A percentile compares a stretch with the other conserved stretches of the same genome.
Evolutionary conservation across 2,797 vertebrate species (phyloP).

Genomic region (Syngnathus acus): DNA sequence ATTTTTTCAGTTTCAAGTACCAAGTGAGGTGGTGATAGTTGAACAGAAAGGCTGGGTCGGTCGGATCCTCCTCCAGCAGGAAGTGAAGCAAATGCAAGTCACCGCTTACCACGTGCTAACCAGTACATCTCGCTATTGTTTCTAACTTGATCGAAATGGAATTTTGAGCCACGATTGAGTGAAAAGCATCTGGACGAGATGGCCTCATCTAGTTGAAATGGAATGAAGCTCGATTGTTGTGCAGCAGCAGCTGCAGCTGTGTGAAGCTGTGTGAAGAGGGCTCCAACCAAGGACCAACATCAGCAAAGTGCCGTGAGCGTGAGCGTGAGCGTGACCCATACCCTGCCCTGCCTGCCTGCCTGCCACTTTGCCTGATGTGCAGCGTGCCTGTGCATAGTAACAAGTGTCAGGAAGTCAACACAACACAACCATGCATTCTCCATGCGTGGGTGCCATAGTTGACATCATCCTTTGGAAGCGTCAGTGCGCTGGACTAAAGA

Average conservation of each 20-base stretch:
- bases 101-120: too few species aligned
- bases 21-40: too few species aligned
- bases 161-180: background rate
- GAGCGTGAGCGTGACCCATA: background rate
- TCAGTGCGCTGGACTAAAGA: too few species aligned
- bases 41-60: too few species aligned
- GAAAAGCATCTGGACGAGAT: background rate
- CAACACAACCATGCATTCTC: conserved; percentile 10
- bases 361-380: background rate
- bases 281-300: background rate
- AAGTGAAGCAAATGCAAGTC: too few species aligned
- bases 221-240: too few species aligned
- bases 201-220: too few species aligned
- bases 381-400: conserved; percentile 29
- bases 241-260: background rate
- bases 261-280: background rate
- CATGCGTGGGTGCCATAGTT: background rate
- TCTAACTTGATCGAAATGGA: too few species aligned
- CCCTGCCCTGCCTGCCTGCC: background rate
- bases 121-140: too few species aligned
- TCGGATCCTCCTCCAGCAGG: too few species aligned
- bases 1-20: too few species aligned
- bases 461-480: too few species aligned
- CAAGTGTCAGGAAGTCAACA: conserved; percentile 36
- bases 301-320: background rate